These are phyloP conservation scores for Drosophila lacertosa DNA, from an alignment of 1,140 invertebrate species.

Conservation along the genomic window DNA sequence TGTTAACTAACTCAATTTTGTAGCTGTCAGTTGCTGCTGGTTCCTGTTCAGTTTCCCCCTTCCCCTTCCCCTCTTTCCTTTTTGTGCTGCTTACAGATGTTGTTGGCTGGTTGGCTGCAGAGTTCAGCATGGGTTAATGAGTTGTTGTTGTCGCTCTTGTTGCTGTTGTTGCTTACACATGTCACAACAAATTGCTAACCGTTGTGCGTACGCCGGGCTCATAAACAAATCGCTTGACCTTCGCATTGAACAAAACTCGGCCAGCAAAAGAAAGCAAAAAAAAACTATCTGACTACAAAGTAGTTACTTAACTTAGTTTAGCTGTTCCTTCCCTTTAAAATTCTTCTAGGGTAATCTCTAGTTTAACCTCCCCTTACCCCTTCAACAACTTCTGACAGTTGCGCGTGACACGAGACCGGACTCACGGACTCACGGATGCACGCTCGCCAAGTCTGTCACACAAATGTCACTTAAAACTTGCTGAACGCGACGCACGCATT, in stretches of 20 bases:
- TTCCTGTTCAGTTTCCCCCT: slow-evolving; percentile 28
- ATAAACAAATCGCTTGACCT: slow-evolving; percentile 75
- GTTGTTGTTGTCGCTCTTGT: slow-evolving; percentile 58
- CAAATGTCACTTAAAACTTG: slow-evolving; percentile 79
- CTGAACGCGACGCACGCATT: slow-evolving; percentile 64
- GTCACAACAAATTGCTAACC: slow-evolving; percentile 80
- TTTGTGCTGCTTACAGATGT: slow-evolving; percentile 43
- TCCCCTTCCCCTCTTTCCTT: not conserved
- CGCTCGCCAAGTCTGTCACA: slow-evolving; percentile 76
- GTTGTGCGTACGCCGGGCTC: slow-evolving; percentile 44
- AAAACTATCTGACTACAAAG: too few relatives aligned
- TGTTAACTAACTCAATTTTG: slow-evolving; percentile 84
- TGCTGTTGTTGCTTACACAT: slow-evolving; percentile 61
- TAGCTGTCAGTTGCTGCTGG: slow-evolving; percentile 83
- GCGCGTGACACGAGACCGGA: slow-evolving; percentile 50
- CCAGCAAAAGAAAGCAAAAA: slow-evolving; percentile 15
- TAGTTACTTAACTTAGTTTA: too few relatives aligned
- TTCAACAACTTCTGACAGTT: slow-evolving; percentile 22
- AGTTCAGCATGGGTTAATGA: slow-evolving; percentile 80
- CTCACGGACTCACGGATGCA: slow-evolving; percentile 71
- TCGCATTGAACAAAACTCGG: slow-evolving; percentile 57
- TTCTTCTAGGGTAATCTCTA: too few relatives aligned
- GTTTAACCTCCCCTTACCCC: too few relatives aligned
- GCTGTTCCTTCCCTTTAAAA: too few relatives aligned
- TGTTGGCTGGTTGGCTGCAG: slow-evolving; percentile 33